phyloP scores from a whole-genome alignment of 1,140 invertebrate species.

The Pseudomyrmex concolor region DNA sequence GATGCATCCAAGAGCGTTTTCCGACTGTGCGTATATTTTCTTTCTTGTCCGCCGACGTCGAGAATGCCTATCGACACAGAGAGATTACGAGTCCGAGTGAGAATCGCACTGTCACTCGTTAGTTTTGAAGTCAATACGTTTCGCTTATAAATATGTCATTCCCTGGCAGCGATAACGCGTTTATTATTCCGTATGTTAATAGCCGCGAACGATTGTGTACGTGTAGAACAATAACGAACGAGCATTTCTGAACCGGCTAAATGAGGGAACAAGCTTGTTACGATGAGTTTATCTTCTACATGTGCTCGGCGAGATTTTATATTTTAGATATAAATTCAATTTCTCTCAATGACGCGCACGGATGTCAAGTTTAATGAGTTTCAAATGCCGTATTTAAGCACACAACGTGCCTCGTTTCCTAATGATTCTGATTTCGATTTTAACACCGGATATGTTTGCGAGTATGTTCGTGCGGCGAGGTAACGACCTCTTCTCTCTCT shows the following conservation, averaged over 20 bases:
- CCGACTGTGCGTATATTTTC: slow-evolving; percentile 46
- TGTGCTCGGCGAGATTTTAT: too few relatives aligned
- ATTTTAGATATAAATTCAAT: too few relatives aligned
- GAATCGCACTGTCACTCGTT: not conserved
- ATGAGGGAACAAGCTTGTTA: too few relatives aligned
- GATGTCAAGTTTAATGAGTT: not conserved
- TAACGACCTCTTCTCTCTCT: not conserved
- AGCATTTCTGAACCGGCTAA: too few relatives aligned
- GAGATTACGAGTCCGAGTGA: slow-evolving; percentile 16
- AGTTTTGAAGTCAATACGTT: slow-evolving; percentile 9
- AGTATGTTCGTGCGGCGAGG: not conserved
- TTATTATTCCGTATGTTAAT: too few relatives aligned
- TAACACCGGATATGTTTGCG: slow-evolving; percentile 11
- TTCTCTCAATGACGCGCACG: not conserved
- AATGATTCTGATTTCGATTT: slow-evolving; percentile 15
- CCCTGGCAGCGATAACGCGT: not conserved
- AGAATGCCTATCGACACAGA: not conserved
- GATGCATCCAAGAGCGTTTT: not conserved
- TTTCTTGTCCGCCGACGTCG: not conserved
- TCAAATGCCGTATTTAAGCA: not conserved
- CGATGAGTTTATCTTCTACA: too few relatives aligned
- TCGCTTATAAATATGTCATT: slow-evolving; percentile 31
- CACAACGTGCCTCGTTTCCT: not conserved
- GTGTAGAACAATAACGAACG: too few relatives aligned
- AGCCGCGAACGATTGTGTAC: not conserved